These are phyloP conservation scores for Sturnira hondurensis DNA, from an alignment of 2,113 vertebrate species.

Conservation along the genomic window DNA sequence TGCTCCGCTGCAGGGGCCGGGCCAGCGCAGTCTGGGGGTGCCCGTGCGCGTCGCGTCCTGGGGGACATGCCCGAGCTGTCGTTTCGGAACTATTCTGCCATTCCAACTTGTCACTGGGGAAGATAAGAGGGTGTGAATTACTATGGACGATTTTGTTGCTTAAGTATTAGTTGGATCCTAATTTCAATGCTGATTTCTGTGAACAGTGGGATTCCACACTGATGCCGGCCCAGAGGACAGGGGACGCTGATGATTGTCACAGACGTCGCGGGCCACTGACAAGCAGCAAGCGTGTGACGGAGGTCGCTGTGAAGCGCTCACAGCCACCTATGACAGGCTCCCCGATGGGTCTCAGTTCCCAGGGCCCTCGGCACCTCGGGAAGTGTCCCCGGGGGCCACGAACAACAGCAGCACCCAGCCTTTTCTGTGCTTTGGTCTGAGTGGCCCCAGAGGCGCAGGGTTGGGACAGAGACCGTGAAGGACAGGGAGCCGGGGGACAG, in stretches of 20 bases:
- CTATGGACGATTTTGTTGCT: not conserved
- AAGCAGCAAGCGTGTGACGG: fast-evolving
- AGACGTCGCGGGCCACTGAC: not conserved
- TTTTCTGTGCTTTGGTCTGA: not conserved
- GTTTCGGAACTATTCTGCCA: not conserved
- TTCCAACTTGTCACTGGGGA: not conserved
- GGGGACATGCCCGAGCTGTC: not conserved
- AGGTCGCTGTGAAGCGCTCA: not conserved
- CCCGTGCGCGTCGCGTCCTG: not conserved
- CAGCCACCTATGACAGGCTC: fast-evolving
- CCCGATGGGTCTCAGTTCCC: not conserved
- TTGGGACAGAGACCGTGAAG: fast-evolving
- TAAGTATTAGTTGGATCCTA: not conserved
- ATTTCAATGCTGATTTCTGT: not conserved
- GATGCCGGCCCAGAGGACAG: no score
- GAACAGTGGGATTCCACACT: not conserved
- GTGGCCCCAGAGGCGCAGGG: no score
- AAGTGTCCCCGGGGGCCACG: not conserved
- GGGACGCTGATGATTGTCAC: fast-evolving
- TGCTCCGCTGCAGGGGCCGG: not conserved
- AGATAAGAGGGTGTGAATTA: not conserved
- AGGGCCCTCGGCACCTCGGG: not conserved
- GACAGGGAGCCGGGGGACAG: no score
- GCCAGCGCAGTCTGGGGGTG: no score
- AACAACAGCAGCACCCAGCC: not conserved